Conservation (phyloP, 2,797 vertebrate species). For the Melanotaenia parkinsoni region DNA sequence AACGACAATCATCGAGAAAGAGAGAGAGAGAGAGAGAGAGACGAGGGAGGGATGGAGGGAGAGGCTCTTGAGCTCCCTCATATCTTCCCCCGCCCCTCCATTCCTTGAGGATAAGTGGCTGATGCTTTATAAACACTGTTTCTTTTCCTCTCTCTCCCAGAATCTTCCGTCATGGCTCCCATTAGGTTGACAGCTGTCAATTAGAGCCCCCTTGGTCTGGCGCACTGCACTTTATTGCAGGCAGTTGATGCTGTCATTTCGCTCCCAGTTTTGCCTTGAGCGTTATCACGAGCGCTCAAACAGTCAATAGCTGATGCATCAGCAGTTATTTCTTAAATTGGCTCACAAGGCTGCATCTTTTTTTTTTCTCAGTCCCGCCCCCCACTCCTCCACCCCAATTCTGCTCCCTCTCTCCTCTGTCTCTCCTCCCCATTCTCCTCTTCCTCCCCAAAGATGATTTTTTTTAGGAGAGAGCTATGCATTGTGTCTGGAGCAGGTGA, state of each 20-base stretch:
- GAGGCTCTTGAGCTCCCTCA: slow-evolving; percentile 48
- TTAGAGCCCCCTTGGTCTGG: slow-evolving; percentile 94
- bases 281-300: slow-evolving; percentile 91
- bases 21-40: slow-evolving; percentile 58
- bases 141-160: slow-evolving; percentile 81
- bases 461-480: slow-evolving; percentile 86
- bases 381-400: slow-evolving; percentile 39
- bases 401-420: slow-evolving; percentile 61
- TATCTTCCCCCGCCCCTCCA: slow-evolving; percentile 60
- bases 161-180: slow-evolving; percentile 92
- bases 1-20: slow-evolving; percentile 75
- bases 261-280: slow-evolving; percentile 96
- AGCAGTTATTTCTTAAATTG: slow-evolving; percentile 98
- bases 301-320: slow-evolving; percentile 98
- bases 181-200: slow-evolving; percentile 98
- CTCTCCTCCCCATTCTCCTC: slow-evolving; percentile 52
- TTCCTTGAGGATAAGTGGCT: slow-evolving; percentile 84
- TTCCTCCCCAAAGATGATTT: slow-evolving; percentile 87
- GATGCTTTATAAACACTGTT: slow-evolving; percentile 89
- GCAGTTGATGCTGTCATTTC: slow-evolving; percentile 97
- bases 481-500: slow-evolving; percentile 83
- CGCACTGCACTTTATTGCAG: slow-evolving; percentile 95
- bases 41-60: slow-evolving; percentile 41
- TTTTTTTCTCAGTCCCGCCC: slow-evolving; percentile 52
- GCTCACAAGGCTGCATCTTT: slow-evolving; percentile 93